Conservation (phyloP, 2,797 vertebrate genomes). For the Loris lydekkerianus region DNA sequence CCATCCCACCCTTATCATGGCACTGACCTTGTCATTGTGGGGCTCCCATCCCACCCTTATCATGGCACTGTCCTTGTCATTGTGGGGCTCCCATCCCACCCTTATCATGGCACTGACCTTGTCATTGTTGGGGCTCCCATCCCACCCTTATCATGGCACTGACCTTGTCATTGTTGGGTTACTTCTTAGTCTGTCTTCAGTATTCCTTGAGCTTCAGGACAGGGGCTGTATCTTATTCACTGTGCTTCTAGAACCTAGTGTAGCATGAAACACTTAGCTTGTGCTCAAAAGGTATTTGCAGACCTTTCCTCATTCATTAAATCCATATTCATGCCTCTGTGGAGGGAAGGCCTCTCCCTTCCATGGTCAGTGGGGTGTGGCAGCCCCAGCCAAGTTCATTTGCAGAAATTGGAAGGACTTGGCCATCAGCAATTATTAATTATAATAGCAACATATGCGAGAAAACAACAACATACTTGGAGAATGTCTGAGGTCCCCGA, state of each 20-base stretch:
- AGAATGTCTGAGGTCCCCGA: not conserved
- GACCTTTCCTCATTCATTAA: not conserved
- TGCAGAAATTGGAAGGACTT: not conserved
- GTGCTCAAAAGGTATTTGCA: not conserved
- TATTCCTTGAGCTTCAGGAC: conserved; percentile 1
- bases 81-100: too few species aligned
- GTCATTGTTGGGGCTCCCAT: not conserved
- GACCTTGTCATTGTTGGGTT: not conserved
- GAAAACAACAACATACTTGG: not conserved
- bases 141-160: not conserved
- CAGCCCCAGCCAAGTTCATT: rapidly evolving
- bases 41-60: not conserved
- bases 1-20: not conserved
- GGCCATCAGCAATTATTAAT: not conserved
- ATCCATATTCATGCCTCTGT: not conserved
- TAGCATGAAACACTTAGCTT: not conserved
- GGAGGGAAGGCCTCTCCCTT: not conserved
- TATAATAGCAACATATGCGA: not conserved
- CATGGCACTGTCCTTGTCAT: not conserved
- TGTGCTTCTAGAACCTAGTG: not conserved
- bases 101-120: too few species aligned
- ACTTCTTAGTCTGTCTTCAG: not conserved
- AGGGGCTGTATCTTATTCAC: not conserved
- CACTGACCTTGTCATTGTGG: not conserved
- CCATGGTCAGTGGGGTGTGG: rapidly evolving